Evolutionary conservation across 1,140 invertebrate genomes (phyloP), one percentile per base, ranked within the genome.

Genomic region (Zaprionus capensis): DNA sequence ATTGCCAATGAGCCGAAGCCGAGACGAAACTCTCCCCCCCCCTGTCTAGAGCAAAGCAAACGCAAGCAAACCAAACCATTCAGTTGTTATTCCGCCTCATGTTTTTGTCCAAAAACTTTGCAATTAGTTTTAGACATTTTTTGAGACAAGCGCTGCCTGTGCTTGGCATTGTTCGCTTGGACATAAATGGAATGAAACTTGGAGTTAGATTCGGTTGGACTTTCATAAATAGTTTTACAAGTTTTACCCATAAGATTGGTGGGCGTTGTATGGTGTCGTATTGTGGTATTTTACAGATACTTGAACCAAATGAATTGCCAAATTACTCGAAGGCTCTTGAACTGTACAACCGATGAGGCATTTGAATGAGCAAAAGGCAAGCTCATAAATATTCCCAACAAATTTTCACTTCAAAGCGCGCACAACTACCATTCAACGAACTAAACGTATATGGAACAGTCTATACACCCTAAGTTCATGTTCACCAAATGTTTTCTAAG

Each of bases 401-500:
- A 28, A 31, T 28, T 58, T 31, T 34, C 9, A 24, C 31, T 59
- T 20, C 20, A 44, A 57, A 36, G 56, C 41, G 31, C 31, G 20
- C 55, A 34, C 17, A 22, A 44, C 51, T 28, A 56, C 31, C 22
- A 41, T 61, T 31, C 28, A 66, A 14, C 20, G 46, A 24, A 22
- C 4, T 51, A 51, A 22, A 24, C 20, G 46, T 51, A 49, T 22
- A 22, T 11, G 0, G n/a, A 1, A 11, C 6, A 49, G 46, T n/a
- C 4, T 3, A 15, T 7, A 4, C 46, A 4, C 9, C 9, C 20
- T 7, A 14, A 79, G 55, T 80, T 81, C 67, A 71, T 79, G 76
- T 78, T 69, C 76, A 68, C 62, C 58, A 70, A 75, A 82, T 79
- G 82, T 90, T 87, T 87, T 84, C 90, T 82, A 87, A 91, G 82